phyloP scores from a whole-genome alignment of 2,888 invertebrate species.

The Oasisia sp. region DNA sequence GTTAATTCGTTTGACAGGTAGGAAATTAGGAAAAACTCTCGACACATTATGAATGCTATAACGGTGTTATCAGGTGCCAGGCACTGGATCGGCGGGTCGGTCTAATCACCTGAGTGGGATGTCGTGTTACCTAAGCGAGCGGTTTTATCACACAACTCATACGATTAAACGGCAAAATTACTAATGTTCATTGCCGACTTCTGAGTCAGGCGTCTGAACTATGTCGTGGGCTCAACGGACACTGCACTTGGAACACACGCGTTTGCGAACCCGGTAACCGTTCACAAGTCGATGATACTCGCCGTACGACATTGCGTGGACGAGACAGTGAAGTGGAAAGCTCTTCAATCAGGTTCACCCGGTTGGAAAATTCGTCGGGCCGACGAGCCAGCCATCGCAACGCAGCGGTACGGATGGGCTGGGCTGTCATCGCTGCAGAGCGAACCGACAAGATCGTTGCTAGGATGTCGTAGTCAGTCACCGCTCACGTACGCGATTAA shows the following conservation, averaged over 20 bases:
- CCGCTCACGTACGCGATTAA: neutral
- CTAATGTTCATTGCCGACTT: neutral
- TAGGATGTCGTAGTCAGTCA: neutral
- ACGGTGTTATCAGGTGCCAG: neutral
- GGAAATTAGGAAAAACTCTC: neutral
- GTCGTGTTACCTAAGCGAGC: neutral
- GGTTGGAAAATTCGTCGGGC: neutral
- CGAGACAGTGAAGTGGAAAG: neutral
- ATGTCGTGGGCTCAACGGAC: neutral
- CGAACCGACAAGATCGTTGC: neutral
- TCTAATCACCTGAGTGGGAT: neutral
- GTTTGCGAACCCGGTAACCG: neutral
- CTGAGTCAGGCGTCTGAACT: neutral
- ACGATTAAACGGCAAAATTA: neutral
- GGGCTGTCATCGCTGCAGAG: neutral
- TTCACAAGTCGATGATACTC: neutral
- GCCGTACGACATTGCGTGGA: neutral
- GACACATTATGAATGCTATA: neutral
- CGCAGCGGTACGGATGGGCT: neutral
- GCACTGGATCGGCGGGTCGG: neutral
- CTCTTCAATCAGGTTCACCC: conserved; percentile 10
- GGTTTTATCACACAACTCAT: neutral
- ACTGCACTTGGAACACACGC: neutral
- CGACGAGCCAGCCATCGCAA: neutral
- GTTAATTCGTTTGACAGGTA: neutral